These are phyloP conservation scores for Chelonia mydas DNA, from an alignment of 2,797 vertebrate species.

Conservation along the genomic window DNA sequence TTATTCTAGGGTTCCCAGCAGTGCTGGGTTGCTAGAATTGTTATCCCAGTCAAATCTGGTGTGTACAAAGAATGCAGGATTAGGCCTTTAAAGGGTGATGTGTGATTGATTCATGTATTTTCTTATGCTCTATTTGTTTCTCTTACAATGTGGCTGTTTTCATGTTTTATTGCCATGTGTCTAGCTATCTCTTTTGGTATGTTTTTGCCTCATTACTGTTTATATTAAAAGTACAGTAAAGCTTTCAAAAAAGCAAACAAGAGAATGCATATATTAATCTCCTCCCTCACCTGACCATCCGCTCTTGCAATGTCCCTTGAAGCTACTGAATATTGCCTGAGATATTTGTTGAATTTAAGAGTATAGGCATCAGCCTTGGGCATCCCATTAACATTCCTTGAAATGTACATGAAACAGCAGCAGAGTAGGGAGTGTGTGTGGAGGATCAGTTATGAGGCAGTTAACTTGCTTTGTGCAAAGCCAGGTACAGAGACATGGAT, in stretches of 20 bases:
- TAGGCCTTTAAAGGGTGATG: neutral
- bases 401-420: neutral
- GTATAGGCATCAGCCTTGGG: neutral
- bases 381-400: neutral
- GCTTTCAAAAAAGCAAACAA: neutral
- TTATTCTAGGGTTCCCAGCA: neutral
- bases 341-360: rapidly evolving
- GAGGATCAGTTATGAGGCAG: neutral
- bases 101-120: neutral
- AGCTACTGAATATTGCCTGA: neutral
- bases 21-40: neutral
- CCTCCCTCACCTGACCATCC: neutral
- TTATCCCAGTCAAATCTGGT: too few relatives aligned
- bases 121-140: neutral
- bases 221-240: conserved; percentile 5
- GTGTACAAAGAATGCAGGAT: rapidly evolving
- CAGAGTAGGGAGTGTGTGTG: rapidly evolving
- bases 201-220: neutral
- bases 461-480: neutral
- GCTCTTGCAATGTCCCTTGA: neutral
- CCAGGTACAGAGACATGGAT: rapidly evolving
- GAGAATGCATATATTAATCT: neutral
- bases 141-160: neutral
- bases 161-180: rapidly evolving
- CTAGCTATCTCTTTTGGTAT: neutral